phyloP scores from a whole-genome alignment of 2,888 invertebrate species.

The Cataglyphis livida region DNA sequence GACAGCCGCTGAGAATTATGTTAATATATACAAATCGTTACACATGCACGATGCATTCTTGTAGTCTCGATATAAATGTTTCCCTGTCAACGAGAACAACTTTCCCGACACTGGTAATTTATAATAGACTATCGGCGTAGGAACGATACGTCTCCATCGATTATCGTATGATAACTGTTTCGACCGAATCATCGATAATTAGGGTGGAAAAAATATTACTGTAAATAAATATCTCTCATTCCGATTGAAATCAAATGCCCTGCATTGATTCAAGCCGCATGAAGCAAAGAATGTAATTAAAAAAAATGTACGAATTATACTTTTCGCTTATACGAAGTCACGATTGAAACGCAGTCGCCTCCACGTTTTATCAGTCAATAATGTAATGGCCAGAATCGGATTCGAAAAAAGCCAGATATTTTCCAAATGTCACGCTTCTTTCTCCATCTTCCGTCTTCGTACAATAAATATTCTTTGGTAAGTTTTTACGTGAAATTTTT shows the following conservation, averaged over 20 bases:
- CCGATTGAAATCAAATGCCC: conserved; percentile 20
- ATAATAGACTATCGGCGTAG: conserved; percentile 51
- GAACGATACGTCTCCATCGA: conserved; percentile 52
- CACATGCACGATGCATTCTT: conserved; percentile 69
- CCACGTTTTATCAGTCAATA: conserved; percentile 61
- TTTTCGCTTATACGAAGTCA: not conserved
- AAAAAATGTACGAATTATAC: not conserved
- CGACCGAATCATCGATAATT: not conserved
- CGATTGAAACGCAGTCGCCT: conserved; percentile 51
- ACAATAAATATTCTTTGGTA: not conserved
- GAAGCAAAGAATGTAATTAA: not conserved
- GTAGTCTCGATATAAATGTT: conserved; percentile 57
- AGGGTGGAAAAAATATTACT: not conserved
- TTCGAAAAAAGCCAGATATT: conserved; percentile 27
- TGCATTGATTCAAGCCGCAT: not conserved
- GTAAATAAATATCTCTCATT: conserved; percentile 7
- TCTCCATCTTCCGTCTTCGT: not conserved
- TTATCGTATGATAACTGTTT: conserved; percentile 17
- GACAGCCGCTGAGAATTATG: conserved; percentile 65
- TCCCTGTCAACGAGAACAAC: conserved; percentile 59
- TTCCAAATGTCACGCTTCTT: not conserved
- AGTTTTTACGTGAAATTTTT: not conserved
- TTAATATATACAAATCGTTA: conserved; percentile 70
- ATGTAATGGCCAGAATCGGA: conserved; percentile 52
- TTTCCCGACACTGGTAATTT: conserved; percentile 44